Evolutionary conservation across 2,113 vertebrate genomes (phyloP), one percentile per base, ranked within the genome.

Genomic region (Theristicus caerulescens): DNA sequence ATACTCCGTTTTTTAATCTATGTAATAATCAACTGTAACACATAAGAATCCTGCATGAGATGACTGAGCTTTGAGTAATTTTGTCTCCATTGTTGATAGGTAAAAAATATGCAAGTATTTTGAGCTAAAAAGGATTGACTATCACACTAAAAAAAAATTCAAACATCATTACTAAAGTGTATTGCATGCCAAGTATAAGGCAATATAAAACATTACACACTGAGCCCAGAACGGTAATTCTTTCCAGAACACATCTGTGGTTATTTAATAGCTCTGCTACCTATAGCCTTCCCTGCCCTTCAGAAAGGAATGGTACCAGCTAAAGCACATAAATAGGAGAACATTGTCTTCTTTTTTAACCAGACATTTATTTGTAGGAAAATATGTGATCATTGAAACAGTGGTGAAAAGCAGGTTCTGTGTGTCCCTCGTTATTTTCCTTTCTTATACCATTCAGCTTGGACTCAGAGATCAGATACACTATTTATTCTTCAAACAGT

Each of bases 401-500:
- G 40, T 13, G 29, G 42, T 64, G 38, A 55, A 84, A 96, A 79
- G 55, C 77, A 71, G 83, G n/a, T 84, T 87, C 16, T 34, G 27
- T 44, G 4, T 22, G 11, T 61, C 78, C 22, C 16, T 70, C 8
- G 31, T 58, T 62, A 59, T 46, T 70, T 73, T 80, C 26, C 29
- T 59, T 81, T 74, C 65, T 46, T 47, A 18, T 5, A 19, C 18
- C 6, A 0, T 76, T 95, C 31, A n/a, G 49, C 32, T 67, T 51
- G n/a, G 51, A 38, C 73, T 59, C 49, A 34, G 62, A 58, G 55
- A 54, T 83, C 58, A 73, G 46, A 32, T 27, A 55, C 21, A 46
- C 46, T 73, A 52, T 90, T 96, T 94, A 59, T 87, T 86, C 64
- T 86, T 94, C 77, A 88, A n/a, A 78, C 19, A 71, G 25, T 47